Evolutionary conservation across 2,888 invertebrate species (phyloP), one percentile per base, ranked within the genome.

Genomic region (Lepidochitona cinerea): DNA sequence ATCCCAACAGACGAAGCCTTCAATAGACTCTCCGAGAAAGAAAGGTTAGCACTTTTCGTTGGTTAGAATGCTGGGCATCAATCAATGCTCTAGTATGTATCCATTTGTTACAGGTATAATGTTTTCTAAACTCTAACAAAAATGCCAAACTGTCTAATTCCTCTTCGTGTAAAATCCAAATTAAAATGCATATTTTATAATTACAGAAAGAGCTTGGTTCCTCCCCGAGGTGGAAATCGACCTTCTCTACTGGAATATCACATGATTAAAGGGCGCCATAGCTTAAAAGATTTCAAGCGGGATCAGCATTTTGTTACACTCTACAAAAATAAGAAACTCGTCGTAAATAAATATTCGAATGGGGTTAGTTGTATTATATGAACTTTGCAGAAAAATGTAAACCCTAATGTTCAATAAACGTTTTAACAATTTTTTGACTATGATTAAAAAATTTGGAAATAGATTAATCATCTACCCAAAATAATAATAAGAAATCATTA

Each of bases 311-410:
- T 91, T 0, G 88, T 89, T n/a, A 91, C 92, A 0, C 82, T 90
- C n/a, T 88, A 91, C 76, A 84, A 88, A 37, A 89, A 83, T n/a
- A 75, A 81, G n/a, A 84, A 81, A 67, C 81, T 92, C 35, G 83
- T 91, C 69, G 87, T 92, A 77, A 92, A 91, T 85, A 92, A 91
- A 82, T 92, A 92, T 80, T 90, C 92, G 7, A 92, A 91, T 80
- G 92, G 92, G 83, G 92, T 92, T 83, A 86, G 90, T 82, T 1
- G 33, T n/a, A n/a, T n/a, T n/a, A n/a, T n/a, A n/a, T n/a, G n/a
- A n/a, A n/a, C n/a, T n/a, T n/a, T n/a, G n/a, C n/a, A n/a, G n/a
- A n/a, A n/a, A n/a, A n/a, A n/a, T n/a, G n/a, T n/a, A n/a, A n/a
- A n/a, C n/a, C n/a, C n/a, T n/a, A n/a, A n/a, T n/a, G n/a, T n/a